Evolutionary conservation across 2,888 invertebrate species (phyloP), one percentile per base, ranked within the genome.

Genomic region (Apoda limacodes): DNA sequence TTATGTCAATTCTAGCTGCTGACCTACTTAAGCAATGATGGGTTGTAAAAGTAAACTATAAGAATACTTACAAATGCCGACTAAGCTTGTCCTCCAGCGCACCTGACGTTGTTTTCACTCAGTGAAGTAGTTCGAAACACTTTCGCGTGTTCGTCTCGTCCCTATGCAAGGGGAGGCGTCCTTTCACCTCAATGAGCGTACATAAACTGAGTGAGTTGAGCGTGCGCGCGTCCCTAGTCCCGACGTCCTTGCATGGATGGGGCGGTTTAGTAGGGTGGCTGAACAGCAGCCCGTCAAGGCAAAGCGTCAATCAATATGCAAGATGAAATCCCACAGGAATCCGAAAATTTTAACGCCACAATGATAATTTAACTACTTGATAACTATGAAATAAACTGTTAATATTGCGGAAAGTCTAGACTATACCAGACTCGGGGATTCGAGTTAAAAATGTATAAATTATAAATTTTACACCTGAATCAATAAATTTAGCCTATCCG

Each of bases 171-270:
- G 42, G 47, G 47, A 46, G 54, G 52, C 76, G 75, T 70, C 60
- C 63, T 63, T 55, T 48, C 55, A 40, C 52, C 47, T 37, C 65
- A 52, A 50, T 58, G 53, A 56, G 47, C 51, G 60, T 60, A 53
- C 66, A 62, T 56, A 62, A 55, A 75, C 74, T 74, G 69, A 66
- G 61, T 61, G n/a, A n/a, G n/a, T n/a, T n/a, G 62, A 66, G 63
- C 62, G 62, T 76, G 78, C 80, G 78, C 71, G 70, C 68, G 66
- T 72, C 74, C 76, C 74, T 72, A 57, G 69, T 75, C 76, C 75
- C 69, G 63, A 55, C 65, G 71, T 69, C 70, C 76, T 75, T 72
- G 71, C 60, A 60, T 69, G 54, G 61, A 69, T 67, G 74, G 78
- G 80, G 74, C 63, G 68, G 71, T 50, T 65, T 61, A 47, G 56